Evolutionary conservation across 2,113 vertebrate genomes (phyloP), one percentile per base, ranked within the genome.

Genomic region (Thamnophis sirtalis): DNA sequence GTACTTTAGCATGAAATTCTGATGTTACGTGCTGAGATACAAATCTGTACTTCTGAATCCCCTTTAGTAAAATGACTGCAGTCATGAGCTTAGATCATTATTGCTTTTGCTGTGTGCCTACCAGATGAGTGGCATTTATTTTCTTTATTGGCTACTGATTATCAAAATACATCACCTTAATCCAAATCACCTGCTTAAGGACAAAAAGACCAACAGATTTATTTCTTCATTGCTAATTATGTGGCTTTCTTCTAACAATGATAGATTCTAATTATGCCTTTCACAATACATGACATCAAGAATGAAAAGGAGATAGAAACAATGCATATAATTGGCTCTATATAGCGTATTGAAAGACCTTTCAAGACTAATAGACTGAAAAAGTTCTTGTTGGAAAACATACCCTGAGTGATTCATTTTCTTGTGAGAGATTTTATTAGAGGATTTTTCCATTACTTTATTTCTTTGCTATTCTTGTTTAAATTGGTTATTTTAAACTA

Each of bases 251-350:
- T 93, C 91, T 86, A 60, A 88, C 80, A 73, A 87, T 51, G 84
- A 58, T 93, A 87, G 91, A 94, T 88, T 92, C 89, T 94, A 93
- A 95, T 93, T 88, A 89, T 90, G 89, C 88, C 55, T 86, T 13
- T 5, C 24, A 11, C 56, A 86, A 48, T 92, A 28, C 58, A 56
- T 86, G 49, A 68, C 92, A 86, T 91, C 87, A 91, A 73, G 90
- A 95, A 56, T 73, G 88, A 92, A 92, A 94, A 53, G 88, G 85
- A 94, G 43, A 54, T 28, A 8, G 89, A 94, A 95, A 94, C 68
- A 91, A 95, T 91, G 85, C 88, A 80, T 96, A 90, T 95, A 58
- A 92, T 95, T 91, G 88, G 91, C 68, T 38, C 48, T 49, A 38
- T 56, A 0, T 89, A 90, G 84, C 87, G 3, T 91, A 91, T 84